Conservation (phyloP, 64 coral and sea anemone species). For the Actinia equina region DNA sequence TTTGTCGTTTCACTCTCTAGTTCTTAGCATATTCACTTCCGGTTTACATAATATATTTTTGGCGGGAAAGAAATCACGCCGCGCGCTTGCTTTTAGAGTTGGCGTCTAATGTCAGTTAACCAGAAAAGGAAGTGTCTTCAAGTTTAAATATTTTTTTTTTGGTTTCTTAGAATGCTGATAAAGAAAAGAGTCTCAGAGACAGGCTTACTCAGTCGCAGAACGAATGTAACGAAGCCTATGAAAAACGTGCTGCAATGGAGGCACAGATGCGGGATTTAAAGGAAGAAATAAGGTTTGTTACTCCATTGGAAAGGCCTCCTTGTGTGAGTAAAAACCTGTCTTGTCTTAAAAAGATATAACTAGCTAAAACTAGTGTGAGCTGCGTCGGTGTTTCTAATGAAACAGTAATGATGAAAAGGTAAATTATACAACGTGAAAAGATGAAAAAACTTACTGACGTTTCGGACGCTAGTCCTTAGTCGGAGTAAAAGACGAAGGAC, state of each 20-base stretch:
- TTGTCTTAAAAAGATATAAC: too few species aligned
- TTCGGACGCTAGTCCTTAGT: too few species aligned
- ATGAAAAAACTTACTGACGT: too few species aligned
- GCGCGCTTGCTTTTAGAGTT: neutral
- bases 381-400: too few species aligned
- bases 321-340: neutral
- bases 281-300: slow-evolving; percentile 90
- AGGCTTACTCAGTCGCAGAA: slow-evolving; percentile 59
- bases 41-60: neutral
- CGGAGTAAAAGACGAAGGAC: too few species aligned
- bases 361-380: too few species aligned
- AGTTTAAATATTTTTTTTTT: neutral
- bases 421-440: too few species aligned
- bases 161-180: slow-evolving; percentile 62
- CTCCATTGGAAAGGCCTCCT: neutral
- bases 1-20: neutral
- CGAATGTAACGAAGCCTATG: slow-evolving; percentile 44
- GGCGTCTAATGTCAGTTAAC: neutral
- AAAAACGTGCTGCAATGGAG: slow-evolving; percentile 50
- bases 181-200: slow-evolving; percentile 73
- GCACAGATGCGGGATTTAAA: slow-evolving; percentile 77
- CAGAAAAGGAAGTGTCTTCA: neutral
- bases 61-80: neutral
- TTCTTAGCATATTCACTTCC: neutral
- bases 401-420: too few species aligned